These are phyloP conservation scores for Pteronura brasiliensis DNA, from an alignment of 2,113 vertebrate genomes.

Conservation along the genomic window DNA sequence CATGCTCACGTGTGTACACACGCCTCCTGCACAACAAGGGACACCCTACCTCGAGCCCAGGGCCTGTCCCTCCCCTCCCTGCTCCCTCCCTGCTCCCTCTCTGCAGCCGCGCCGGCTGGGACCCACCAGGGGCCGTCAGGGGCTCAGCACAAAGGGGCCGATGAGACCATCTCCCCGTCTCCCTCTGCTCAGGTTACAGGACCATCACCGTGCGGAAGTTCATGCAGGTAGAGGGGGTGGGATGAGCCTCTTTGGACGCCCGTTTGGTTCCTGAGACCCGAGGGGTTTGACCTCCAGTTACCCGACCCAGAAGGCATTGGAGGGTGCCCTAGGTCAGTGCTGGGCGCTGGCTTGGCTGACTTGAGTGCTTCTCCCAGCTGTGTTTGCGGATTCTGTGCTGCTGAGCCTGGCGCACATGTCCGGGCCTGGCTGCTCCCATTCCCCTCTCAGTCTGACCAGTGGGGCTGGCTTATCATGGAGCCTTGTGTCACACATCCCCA, in stretches of 20 bases:
- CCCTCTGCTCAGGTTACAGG: slow-evolving; percentile 87
- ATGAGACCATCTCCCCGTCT: neutral
- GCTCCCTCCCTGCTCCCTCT: too few relatives aligned
- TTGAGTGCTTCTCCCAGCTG: neutral
- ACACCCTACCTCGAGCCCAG: rapidly evolving
- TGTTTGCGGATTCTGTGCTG: rapidly evolving
- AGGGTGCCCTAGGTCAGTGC: neutral
- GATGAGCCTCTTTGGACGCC: neutral
- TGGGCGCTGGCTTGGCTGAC: neutral
- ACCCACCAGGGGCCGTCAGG: rapidly evolving
- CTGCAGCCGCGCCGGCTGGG: neutral
- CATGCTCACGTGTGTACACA: rapidly evolving
- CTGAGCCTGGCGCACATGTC: rapidly evolving
- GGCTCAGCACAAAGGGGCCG: neutral
- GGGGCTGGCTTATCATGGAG: neutral
- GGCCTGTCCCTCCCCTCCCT: neutral
- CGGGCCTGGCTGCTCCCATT: neutral
- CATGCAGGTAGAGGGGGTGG: slow-evolving; percentile 91
- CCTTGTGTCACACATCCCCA: too few relatives aligned
- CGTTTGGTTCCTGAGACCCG: neutral
- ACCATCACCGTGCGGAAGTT: slow-evolving; percentile 92
- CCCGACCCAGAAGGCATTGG: neutral
- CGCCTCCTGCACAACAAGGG: rapidly evolving
- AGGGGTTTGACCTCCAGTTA: neutral
- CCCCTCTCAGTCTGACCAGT: rapidly evolving